These are phyloP conservation scores for Silurus glanis DNA, from an alignment of 2,113 vertebrate species.

Conservation along the genomic window DNA sequence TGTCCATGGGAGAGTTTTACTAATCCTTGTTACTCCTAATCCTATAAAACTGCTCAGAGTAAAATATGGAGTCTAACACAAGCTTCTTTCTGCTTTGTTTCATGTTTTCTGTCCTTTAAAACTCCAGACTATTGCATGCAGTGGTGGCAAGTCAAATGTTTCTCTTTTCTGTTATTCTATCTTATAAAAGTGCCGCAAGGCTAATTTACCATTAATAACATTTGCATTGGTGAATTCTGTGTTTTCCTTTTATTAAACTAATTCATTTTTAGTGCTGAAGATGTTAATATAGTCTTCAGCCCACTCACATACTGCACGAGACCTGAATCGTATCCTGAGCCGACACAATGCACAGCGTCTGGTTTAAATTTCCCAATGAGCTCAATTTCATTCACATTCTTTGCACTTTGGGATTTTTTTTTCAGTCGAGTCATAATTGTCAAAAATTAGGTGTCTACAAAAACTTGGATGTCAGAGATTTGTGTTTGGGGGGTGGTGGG, in stretches of 20 bases:
- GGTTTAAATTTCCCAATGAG: constrained; percentile 84
- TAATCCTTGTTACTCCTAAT: constrained; percentile 25
- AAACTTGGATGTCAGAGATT: constrained; percentile 47
- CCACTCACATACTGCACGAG: constrained; percentile 84
- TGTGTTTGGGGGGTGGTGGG: constrained; percentile 19
- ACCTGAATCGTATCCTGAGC: constrained; percentile 71
- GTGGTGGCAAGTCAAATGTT: constrained; percentile 49
- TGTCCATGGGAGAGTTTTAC: constrained; percentile 25
- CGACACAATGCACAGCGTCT: constrained; percentile 79
- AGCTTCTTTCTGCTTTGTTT: constrained; percentile 69
- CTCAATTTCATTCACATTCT: constrained; percentile 60
- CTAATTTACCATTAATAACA: constrained; percentile 81
- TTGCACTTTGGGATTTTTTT: constrained; percentile 37
- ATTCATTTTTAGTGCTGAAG: constrained; percentile 94
- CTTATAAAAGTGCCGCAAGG: constrained; percentile 58
- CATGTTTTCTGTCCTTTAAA: constrained; percentile 52
- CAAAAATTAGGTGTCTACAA: constrained; percentile 57
- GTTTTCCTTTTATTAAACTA: constrained; percentile 96
- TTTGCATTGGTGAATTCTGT: constrained; percentile 87
- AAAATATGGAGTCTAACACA: constrained; percentile 42
- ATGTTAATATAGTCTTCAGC: constrained; percentile 87
- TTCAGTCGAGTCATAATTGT: constrained; percentile 60
- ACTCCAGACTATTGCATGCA: constrained; percentile 40
- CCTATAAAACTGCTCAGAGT: constrained; percentile 29
- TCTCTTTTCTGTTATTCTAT: constrained; percentile 63